Evolutionary conservation across 64 coral and sea anemone species (phyloP).

Genomic region (Hydrozoanthus tunicans): DNA sequence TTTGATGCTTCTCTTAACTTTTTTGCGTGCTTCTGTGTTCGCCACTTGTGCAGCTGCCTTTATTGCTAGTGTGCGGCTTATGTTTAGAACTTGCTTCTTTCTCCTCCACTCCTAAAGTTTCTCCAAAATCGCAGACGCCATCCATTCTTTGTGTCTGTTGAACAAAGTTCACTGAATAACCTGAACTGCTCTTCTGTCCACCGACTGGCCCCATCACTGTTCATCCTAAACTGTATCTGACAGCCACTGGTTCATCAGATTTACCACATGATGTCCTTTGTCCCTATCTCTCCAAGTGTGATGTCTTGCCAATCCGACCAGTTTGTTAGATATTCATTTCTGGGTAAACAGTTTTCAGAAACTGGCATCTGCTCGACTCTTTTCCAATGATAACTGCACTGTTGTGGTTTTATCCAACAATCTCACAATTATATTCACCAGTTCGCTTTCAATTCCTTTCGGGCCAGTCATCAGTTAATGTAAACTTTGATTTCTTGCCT

Average conservation of each 20-base stretch:
- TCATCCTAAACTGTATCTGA: conserved; percentile 64
- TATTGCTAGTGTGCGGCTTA: too few relatives aligned
- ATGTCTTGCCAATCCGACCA: conserved; percentile 25
- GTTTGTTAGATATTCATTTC: neutral
- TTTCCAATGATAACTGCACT: neutral
- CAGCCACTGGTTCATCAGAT: conserved; percentile 58
- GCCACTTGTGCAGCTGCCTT: too few relatives aligned
- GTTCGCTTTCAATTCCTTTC: conserved; percentile 20
- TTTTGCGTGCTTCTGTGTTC: too few relatives aligned
- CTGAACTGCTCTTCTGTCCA: neutral
- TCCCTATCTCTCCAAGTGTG: conserved; percentile 1
- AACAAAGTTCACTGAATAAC: conserved; percentile 25
- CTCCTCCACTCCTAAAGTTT: too few relatives aligned
- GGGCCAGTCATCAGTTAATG: conserved; percentile 45
- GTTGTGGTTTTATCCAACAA: conserved; percentile 18
- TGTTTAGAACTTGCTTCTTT: too few relatives aligned
- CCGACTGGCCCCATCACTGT: conserved; percentile 40
- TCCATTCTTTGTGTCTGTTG: neutral
- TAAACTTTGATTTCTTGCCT: conserved; percentile 47
- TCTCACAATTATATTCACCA: conserved; percentile 30
- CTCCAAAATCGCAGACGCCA: too few relatives aligned
- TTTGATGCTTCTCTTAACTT: too few relatives aligned
- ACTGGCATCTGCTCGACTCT: conserved; percentile 58
- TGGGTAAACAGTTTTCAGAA: conserved; percentile 33
- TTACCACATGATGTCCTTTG: conserved; percentile 22